These are phyloP conservation scores for Paramormyrops kingsleyae DNA, from an alignment of 2,113 vertebrate genomes.

Conservation along the genomic window DNA sequence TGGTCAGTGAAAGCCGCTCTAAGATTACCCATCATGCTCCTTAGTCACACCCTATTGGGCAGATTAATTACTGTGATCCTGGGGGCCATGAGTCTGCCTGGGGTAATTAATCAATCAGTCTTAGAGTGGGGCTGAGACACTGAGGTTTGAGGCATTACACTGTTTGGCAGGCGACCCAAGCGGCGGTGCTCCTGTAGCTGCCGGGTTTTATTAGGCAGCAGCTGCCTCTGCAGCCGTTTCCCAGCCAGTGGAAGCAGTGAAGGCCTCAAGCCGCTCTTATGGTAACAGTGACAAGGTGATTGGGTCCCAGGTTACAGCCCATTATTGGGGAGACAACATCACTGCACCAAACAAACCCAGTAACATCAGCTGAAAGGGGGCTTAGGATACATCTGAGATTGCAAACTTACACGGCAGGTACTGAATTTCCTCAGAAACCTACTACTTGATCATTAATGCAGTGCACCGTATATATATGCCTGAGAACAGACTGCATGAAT, in stretches of 20 bases:
- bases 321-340: not conserved
- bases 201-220: not conserved
- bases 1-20: conserved; percentile 6
- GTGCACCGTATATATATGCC: not conserved
- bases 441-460: not conserved
- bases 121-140: not conserved
- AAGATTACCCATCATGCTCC: conserved; percentile 28
- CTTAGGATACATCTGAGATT: not conserved
- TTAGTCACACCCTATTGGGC: conserved; percentile 35
- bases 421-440: not conserved
- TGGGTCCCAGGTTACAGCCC: not conserved
- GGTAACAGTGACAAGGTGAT: not conserved
- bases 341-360: not conserved
- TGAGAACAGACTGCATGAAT: not conserved
- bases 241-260: not conserved
- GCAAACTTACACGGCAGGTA: not conserved
- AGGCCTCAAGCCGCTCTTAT: not conserved
- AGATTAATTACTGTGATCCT: conserved; percentile 30
- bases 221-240: not conserved
- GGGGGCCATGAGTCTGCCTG: conserved; percentile 3
- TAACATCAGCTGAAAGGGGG: not conserved
- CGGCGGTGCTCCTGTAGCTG: not conserved
- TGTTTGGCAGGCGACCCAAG: not conserved
- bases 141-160: not conserved
- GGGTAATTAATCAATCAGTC: conserved; percentile 6